These are phyloP conservation scores for Vicugna pacos DNA, from an alignment of 2,113 vertebrate species.

Conservation along the genomic window DNA sequence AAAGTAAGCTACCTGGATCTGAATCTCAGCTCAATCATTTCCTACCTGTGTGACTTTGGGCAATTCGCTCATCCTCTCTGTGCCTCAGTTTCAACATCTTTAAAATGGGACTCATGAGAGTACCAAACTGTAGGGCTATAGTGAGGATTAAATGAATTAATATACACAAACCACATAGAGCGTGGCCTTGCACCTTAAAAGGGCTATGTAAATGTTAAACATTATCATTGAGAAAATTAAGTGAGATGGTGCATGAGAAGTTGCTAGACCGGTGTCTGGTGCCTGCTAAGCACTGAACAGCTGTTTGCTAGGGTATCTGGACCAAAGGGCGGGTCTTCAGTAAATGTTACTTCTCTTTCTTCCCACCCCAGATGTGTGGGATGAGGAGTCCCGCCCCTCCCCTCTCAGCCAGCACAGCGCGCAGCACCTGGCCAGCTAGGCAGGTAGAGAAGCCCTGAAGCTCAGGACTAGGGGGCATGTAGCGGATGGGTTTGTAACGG, in stretches of 20 bases:
- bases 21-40: conserved; percentile 16
- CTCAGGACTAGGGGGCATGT: background rate
- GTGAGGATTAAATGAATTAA: background rate
- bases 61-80: background rate
- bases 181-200: background rate
- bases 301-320: background rate
- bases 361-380: background rate
- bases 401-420: background rate
- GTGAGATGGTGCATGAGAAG: background rate
- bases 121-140: background rate
- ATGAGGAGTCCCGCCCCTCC: background rate
- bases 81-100: background rate
- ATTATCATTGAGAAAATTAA: background rate
- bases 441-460: background rate
- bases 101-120: background rate
- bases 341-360: background rate
- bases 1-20: background rate
- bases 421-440: background rate
- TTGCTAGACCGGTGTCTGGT: background rate
- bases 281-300: background rate
- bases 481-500: background rate
- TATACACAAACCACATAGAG: background rate
- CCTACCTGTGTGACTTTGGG: background rate
- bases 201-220: background rate
- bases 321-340: background rate